Evolutionary conservation across 2,113 vertebrate species (phyloP).

Genomic region (Silurus glanis): DNA sequence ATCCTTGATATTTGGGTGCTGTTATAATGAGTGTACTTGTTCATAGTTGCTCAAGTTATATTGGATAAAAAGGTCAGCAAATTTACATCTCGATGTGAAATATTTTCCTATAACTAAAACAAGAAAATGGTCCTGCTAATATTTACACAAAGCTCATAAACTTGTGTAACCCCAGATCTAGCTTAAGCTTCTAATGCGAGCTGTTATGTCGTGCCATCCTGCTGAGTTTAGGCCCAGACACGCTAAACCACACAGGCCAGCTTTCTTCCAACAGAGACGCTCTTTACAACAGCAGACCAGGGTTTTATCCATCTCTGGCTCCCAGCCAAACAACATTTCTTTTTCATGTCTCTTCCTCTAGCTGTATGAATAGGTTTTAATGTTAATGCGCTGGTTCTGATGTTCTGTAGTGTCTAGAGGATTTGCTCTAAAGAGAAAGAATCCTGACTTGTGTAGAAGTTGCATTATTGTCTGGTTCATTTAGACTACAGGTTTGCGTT

Average conservation of each 20-base stretch:
- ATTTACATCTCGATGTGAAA: background rate
- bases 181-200: conserved; percentile 30
- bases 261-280: conserved; percentile 45
- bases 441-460: conserved; percentile 25
- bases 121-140: background rate
- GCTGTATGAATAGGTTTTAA: conserved; percentile 51
- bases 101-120: background rate
- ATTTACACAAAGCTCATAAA: background rate
- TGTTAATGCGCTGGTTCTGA: conserved; percentile 36
- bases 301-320: conserved; percentile 53
- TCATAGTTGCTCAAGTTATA: background rate
- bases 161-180: conserved; percentile 16
- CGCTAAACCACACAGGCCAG: conserved; percentile 34
- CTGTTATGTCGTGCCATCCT: conserved; percentile 44
- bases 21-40: background rate
- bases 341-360: conserved; percentile 27
- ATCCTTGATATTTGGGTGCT: background rate
- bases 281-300: conserved; percentile 47
- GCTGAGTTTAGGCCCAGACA: conserved; percentile 49
- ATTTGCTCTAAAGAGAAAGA: conserved; percentile 37
- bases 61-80: background rate
- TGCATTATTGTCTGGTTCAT: conserved; percentile 24
- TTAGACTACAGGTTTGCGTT: conserved; percentile 43
- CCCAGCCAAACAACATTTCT: conserved; percentile 48
- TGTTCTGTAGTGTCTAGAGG: conserved; percentile 41